Evolutionary conservation across 1,140 invertebrate genomes (phyloP).

Genomic region (Leptopilina clavipes): DNA sequence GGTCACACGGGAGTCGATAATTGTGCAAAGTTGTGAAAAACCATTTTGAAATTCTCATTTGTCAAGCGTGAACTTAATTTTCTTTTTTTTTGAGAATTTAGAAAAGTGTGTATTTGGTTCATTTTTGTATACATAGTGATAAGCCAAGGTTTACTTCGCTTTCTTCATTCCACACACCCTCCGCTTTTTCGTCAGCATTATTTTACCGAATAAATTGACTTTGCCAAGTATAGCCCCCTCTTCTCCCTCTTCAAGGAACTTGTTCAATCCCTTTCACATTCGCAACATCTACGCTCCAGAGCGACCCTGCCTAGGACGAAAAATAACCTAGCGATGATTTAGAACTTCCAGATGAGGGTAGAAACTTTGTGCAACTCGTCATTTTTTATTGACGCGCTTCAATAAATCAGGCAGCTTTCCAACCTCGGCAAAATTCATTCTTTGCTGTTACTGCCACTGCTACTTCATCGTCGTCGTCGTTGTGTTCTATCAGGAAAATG

Average conservation of each 20-base stretch:
- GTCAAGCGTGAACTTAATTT: background rate
- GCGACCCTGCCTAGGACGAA: slow-evolving; percentile 13
- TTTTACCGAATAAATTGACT: slow-evolving; percentile 35
- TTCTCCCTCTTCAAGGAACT: background rate
- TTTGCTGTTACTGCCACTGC: background rate
- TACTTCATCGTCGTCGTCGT: background rate
- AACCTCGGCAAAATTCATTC: slow-evolving; percentile 20
- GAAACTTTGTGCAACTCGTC: slow-evolving; percentile 36
- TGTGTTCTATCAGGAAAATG: background rate
- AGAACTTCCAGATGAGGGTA: slow-evolving; percentile 15
- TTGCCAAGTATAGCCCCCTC: slow-evolving; percentile 31
- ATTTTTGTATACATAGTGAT: background rate
- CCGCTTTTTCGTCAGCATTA: slow-evolving; percentile 6
- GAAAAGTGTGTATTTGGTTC: background rate
- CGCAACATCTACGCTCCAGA: slow-evolving; percentile 5
- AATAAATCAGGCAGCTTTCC: slow-evolving; percentile 37
- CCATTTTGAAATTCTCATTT: background rate
- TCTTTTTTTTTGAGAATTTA: background rate
- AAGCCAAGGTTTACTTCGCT: background rate
- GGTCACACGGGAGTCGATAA: background rate
- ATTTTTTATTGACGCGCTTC: slow-evolving; percentile 40
- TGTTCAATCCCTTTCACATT: slow-evolving; percentile 9
- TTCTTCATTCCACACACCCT: background rate
- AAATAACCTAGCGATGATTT: slow-evolving; percentile 31
- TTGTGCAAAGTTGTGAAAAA: background rate